Percentiles rank a stretch among this genome's conserved stretches.
phyloP scores from a whole-genome alignment of 1,140 invertebrate genomes.

The Aphis craccivora region DNA sequence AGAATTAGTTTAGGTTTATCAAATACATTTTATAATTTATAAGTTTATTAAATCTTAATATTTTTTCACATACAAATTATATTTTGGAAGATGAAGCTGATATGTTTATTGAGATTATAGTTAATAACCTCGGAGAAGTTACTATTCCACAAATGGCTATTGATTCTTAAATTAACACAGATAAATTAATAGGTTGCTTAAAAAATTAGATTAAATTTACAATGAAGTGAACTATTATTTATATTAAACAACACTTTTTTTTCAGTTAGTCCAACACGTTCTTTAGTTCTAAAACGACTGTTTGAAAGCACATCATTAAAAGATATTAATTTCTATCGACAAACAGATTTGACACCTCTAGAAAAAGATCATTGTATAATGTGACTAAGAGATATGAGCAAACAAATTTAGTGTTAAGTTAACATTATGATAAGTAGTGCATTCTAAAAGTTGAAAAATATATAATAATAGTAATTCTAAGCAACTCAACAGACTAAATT shows the following conservation, averaged over 20 bases:
- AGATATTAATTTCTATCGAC: neutral
- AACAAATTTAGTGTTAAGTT: neutral
- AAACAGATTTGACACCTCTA: neutral
- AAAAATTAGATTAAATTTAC: neutral
- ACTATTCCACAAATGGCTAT: neutral
- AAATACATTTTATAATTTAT: neutral
- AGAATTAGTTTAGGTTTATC: neutral
- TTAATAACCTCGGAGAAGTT: neutral
- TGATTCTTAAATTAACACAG: neutral
- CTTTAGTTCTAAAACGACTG: neutral
- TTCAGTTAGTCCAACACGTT: neutral
- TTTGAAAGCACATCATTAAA: neutral
- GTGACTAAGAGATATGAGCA: neutral
- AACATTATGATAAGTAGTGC: neutral
- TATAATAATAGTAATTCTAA: neutral
- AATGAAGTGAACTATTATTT: neutral
- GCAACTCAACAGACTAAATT: neutral
- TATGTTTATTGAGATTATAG: neutral
- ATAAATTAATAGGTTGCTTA: neutral
- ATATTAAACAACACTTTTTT: neutral
- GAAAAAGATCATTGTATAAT: neutral
- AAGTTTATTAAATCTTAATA: neutral
- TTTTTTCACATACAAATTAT: neutral
- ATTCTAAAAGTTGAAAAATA: neutral
- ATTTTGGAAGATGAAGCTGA: neutral